These are phyloP conservation scores for Papilio protenor DNA, from an alignment of 2,888 invertebrate genomes.

Conservation along the genomic window DNA sequence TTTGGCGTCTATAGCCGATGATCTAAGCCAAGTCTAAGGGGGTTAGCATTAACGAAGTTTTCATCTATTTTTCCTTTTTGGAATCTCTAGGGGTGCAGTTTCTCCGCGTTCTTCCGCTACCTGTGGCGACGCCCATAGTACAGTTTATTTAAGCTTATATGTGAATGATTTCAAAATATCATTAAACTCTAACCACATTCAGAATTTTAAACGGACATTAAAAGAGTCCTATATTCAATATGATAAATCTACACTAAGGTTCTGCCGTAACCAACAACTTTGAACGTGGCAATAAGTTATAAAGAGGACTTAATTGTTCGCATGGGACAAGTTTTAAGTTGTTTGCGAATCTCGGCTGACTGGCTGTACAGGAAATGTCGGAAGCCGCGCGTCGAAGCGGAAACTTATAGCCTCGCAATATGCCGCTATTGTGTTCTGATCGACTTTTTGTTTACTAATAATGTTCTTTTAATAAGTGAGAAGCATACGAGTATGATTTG, in stretches of 20 bases:
- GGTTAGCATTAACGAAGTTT: too few species aligned
- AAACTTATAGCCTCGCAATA: conserved; percentile 79
- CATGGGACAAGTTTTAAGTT: conserved; percentile 13
- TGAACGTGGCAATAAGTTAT: conserved; percentile 1
- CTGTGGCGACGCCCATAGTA: too few species aligned
- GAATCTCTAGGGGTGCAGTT: too few species aligned
- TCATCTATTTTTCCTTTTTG: too few species aligned
- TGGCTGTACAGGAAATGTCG: conserved; percentile 23
- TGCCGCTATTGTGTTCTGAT: conserved; percentile 62
- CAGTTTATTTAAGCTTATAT: too few species aligned
- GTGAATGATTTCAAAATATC: neutral
- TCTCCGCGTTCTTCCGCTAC: too few species aligned
- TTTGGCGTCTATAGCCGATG: too few species aligned
- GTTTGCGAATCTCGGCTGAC: conserved; percentile 12
- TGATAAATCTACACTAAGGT: neutral
- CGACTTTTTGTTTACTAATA: conserved; percentile 5
- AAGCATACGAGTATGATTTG: neutral
- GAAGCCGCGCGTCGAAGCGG: conserved; percentile 67
- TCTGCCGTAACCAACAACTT: neutral
- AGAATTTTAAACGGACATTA: neutral
- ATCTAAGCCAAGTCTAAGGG: too few species aligned
- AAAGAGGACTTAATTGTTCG: conserved; percentile 10
- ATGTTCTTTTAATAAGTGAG: neutral
- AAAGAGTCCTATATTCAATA: too few species aligned
- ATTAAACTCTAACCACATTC: neutral